Percentiles rank a stretch among this genome's conserved stretches.
phyloP scores from a whole-genome alignment of 2,888 invertebrate genomes.

The Platynereis dumerilii region DNA sequence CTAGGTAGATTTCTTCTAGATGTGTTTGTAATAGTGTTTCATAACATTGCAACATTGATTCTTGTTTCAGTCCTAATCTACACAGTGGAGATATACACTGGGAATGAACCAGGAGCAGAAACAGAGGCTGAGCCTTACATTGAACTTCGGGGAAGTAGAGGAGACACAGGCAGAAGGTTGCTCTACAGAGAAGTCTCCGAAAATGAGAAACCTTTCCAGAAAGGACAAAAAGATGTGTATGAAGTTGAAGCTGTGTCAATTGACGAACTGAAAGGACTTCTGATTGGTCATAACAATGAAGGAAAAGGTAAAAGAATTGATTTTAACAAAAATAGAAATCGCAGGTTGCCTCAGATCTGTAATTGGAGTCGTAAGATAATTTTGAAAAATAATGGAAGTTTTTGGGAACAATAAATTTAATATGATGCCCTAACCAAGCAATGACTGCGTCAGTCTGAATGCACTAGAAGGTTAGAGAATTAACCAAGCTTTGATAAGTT shows the following conservation, averaged over 20 bases:
- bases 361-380: no score
- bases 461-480: no score
- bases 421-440: no score
- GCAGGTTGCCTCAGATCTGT: no score
- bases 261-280: constrained; percentile 38
- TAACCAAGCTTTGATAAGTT: no score
- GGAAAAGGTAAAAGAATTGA: constrained; percentile 31
- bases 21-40: no score
- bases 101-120: constrained; percentile 63
- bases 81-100: constrained; percentile 52
- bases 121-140: constrained; percentile 62
- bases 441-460: no score
- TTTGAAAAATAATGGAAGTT: no score
- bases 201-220: constrained; percentile 31
- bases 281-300: constrained; percentile 24
- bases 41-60: no score
- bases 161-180: constrained; percentile 54
- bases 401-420: no score
- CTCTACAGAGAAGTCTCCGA: constrained; percentile 40
- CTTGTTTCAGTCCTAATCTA: constrained; percentile 4
- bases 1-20: no score
- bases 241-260: constrained; percentile 48
- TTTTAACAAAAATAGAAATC: no score
- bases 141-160: constrained; percentile 55
- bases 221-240: constrained; percentile 33